These are phyloP conservation scores for Allacma fusca DNA, from an alignment of 2,888 invertebrate genomes.

Conservation along the genomic window DNA sequence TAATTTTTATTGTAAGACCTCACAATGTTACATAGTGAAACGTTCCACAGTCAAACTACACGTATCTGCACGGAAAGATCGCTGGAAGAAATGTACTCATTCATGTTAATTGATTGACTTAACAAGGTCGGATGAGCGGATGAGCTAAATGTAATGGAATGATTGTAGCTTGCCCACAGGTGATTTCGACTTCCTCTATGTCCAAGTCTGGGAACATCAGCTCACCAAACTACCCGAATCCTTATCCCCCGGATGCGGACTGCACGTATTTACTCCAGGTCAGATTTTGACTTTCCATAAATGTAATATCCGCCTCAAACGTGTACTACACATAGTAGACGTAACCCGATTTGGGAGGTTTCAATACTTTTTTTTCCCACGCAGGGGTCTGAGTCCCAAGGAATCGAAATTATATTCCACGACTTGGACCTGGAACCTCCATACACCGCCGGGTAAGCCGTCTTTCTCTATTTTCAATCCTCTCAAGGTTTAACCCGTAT, in stretches of 20 bases:
- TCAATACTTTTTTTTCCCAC: neutral
- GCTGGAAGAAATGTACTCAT: too few relatives aligned
- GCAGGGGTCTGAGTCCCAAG: conserved; percentile 62
- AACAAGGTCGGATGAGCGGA: too few relatives aligned
- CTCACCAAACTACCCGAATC: conserved; percentile 62
- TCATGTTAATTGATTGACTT: too few relatives aligned
- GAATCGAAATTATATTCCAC: conserved; percentile 62
- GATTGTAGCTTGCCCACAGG: conserved; percentile 49
- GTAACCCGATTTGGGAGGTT: too few relatives aligned
- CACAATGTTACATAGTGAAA: too few relatives aligned
- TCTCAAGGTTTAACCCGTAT: too few relatives aligned
- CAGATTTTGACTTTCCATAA: neutral
- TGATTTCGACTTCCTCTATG: conserved; percentile 54
- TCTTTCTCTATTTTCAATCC: neutral
- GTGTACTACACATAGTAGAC: too few relatives aligned
- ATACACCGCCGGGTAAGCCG: conserved; percentile 62
- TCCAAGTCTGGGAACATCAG: conserved; percentile 62
- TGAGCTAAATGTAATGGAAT: neutral
- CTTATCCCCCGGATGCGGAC: conserved; percentile 62
- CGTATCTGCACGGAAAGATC: too few relatives aligned
- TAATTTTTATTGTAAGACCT: too few relatives aligned
- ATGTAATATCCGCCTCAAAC: neutral
- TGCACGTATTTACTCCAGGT: conserved; percentile 61
- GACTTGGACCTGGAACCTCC: conserved; percentile 63
- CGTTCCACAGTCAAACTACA: too few relatives aligned